Conservation (phyloP, 2,797 vertebrate genomes). For the Galagoides demidoff region DNA sequence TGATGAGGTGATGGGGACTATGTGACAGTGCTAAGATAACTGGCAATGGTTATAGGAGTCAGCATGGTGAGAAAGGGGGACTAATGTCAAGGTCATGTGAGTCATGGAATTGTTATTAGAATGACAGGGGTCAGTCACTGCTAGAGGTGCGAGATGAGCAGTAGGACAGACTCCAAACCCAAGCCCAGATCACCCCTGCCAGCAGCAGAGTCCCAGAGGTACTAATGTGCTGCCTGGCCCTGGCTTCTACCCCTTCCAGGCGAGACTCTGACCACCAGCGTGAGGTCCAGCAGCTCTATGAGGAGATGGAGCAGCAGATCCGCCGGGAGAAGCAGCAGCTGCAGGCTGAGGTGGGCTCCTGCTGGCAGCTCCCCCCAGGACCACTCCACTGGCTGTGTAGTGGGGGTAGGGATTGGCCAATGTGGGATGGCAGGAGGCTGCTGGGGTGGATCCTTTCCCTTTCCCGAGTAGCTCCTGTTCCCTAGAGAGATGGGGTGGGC, state of each 20-base stretch:
- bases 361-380: accelerated
- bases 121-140: neutral
- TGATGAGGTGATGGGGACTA: neutral
- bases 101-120: neutral
- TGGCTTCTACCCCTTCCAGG: conserved; percentile 66
- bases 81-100: neutral
- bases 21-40: neutral
- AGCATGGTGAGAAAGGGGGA: neutral
- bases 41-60: neutral
- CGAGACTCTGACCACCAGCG: conserved; percentile 83
- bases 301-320: conserved; percentile 88
- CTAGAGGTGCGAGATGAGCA: neutral
- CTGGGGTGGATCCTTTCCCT: neutral
- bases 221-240: neutral
- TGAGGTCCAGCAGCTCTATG: conserved; percentile 86
- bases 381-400: neutral
- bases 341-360: conserved; percentile 81
- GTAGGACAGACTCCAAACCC: neutral
- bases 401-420: neutral
- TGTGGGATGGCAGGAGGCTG: neutral
- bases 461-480: neutral
- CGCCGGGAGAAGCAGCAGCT: conserved; percentile 80
- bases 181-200: neutral
- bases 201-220: neutral
- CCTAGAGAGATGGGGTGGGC: neutral